Conservation (phyloP, 2,888 invertebrate genomes). For the Micropterix aruncella region DNA sequence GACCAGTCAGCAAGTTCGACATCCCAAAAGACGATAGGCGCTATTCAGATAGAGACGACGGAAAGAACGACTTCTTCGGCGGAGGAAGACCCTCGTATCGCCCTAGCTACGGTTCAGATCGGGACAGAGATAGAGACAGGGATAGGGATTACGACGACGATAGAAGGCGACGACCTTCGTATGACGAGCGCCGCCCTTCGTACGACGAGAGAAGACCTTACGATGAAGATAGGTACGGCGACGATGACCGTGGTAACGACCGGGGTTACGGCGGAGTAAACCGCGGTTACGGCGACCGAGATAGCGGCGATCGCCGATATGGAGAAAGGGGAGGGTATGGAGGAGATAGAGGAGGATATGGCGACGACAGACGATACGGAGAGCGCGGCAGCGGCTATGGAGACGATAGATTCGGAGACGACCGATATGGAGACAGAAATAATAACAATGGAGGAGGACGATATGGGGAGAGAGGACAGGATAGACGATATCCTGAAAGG, state of each 20-base stretch:
- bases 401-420: slow-evolving; percentile 6
- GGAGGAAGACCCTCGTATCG: slow-evolving; percentile 19
- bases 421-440: slow-evolving; percentile 10
- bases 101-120: slow-evolving; percentile 25
- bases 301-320: slow-evolving; percentile 4
- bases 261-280: slow-evolving; percentile 1
- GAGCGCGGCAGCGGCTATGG: slow-evolving; percentile 2
- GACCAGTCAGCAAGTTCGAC: not conserved
- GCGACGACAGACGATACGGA: slow-evolving; percentile 7
- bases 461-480: not conserved
- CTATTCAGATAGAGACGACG: slow-evolving; percentile 15
- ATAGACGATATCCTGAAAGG: slow-evolving; percentile 18
- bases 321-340: not conserved
- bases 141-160: slow-evolving; percentile 17
- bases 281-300: slow-evolving; percentile 18
- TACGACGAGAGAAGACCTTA: slow-evolving; percentile 11
- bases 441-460: no score
- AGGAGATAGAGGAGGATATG: slow-evolving; percentile 6
- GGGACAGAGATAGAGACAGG: slow-evolving; percentile 19
- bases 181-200: not conserved
- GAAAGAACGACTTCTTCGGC: slow-evolving; percentile 18
- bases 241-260: slow-evolving; percentile 15
- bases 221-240: slow-evolving; percentile 19
- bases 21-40: slow-evolving; percentile 6
- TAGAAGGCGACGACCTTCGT: slow-evolving; percentile 8